Conservation (phyloP, 1,140 invertebrate species). For the Paraescarpia echinospica region DNA sequence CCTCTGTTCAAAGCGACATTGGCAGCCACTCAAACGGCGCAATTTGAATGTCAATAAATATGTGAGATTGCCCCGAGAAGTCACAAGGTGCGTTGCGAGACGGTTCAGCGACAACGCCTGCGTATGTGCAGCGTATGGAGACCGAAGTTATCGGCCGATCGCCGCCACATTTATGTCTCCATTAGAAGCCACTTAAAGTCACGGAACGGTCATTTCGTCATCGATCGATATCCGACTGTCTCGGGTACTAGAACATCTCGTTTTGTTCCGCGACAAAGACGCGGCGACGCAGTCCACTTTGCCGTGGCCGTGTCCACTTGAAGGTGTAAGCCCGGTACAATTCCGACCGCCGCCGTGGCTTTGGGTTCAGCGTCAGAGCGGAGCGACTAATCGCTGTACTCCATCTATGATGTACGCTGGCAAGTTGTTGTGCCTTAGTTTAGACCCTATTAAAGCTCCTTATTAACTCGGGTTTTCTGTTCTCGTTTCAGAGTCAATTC, state of each 20-base stretch:
- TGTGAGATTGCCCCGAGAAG: neutral
- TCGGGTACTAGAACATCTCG: neutral
- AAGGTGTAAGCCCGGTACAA: neutral
- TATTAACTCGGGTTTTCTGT: too few relatives aligned
- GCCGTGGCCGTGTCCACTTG: neutral
- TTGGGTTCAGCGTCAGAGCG: neutral
- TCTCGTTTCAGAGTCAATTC: too few relatives aligned
- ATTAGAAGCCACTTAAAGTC: neutral
- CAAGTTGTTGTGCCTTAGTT: neutral
- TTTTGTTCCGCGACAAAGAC: neutral
- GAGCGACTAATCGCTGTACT: neutral
- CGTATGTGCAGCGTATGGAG: neutral
- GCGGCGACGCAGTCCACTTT: neutral
- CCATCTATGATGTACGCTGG: neutral
- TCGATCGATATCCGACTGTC: conserved; percentile 3
- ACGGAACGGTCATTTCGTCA: neutral
- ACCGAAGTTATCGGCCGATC: neutral
- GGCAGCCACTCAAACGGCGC: neutral
- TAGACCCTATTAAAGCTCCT: neutral
- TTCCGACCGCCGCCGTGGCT: neutral
- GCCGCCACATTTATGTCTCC: neutral
- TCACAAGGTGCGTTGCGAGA: neutral
- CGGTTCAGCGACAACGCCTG: neutral
- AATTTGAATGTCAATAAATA: neutral
- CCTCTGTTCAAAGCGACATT: neutral